A percentile compares a stretch with the other conserved stretches of the same genome.
These are phyloP conservation scores for Chionis minor DNA, from an alignment of 2,113 vertebrate species.

Conservation along the genomic window DNA sequence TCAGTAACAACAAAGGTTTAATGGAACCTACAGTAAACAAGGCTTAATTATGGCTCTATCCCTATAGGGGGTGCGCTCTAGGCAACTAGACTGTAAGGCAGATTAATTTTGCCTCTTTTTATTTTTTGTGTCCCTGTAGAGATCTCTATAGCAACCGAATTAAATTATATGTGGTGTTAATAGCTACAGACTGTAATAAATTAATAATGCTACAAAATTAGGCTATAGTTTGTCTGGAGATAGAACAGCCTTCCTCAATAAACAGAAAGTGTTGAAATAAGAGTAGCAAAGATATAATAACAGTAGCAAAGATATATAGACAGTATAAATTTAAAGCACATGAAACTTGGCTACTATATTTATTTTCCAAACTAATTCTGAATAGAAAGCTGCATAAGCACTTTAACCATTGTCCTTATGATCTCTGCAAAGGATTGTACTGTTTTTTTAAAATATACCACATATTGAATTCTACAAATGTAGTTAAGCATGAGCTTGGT, in stretches of 20 bases:
- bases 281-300: not conserved
- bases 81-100: conserved; percentile 44
- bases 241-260: not conserved
- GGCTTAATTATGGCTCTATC: conserved; percentile 69
- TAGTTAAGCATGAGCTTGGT: not conserved
- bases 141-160: conserved; percentile 69
- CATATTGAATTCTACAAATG: not conserved
- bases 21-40: conserved; percentile 57
- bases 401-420: not conserved
- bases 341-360: not conserved
- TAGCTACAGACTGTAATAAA: conserved; percentile 43
- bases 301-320: not conserved
- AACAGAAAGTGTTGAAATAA: not conserved
- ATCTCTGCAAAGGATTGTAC: not conserved
- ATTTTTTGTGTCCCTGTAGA: conserved; percentile 47
- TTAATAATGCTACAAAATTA: not conserved
- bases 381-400: not conserved
- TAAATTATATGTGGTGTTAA: conserved; percentile 31
- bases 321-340: not conserved
- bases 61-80: conserved; percentile 57
- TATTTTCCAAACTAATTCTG: not conserved
- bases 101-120: conserved; percentile 67
- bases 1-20: conserved; percentile 56
- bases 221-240: not conserved
- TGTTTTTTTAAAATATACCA: not conserved